phyloP scores from a whole-genome alignment of 2,113 vertebrate species.

The Meriones unguiculatus region DNA sequence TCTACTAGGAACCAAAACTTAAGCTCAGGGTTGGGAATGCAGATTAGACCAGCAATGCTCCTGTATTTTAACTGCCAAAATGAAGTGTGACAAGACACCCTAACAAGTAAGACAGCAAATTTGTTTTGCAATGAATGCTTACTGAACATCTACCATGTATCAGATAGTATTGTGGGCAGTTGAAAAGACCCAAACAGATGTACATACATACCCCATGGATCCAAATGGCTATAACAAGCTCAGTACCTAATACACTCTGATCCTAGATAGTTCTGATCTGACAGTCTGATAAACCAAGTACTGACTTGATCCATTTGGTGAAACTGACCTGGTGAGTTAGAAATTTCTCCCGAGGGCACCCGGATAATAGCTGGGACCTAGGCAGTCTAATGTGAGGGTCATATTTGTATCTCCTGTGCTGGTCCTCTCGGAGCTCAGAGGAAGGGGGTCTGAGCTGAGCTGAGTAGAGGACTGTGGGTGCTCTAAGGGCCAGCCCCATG shows the following conservation, averaged over 20 bases:
- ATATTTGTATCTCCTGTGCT: background rate
- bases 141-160: background rate
- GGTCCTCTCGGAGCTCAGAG: background rate
- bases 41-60: background rate
- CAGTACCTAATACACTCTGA: background rate
- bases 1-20: background rate
- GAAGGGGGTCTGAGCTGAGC: background rate
- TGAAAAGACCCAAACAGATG: conserved; percentile 10
- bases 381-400: background rate
- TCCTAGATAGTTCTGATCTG: conserved; percentile 25
- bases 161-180: background rate
- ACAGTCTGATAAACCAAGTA: background rate
- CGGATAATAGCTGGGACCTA: conserved; percentile 9
- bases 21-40: background rate
- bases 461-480: background rate
- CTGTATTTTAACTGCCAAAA: conserved; percentile 11
- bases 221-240: background rate
- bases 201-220: background rate
- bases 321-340: conserved; percentile 8
- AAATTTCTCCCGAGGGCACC: background rate
- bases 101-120: background rate
- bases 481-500: background rate
- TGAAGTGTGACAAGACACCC: background rate
- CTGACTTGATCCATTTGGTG: background rate
- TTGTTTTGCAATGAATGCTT: background rate